Conservation (phyloP, 2,113 vertebrate genomes). For the Otus sunia region DNA sequence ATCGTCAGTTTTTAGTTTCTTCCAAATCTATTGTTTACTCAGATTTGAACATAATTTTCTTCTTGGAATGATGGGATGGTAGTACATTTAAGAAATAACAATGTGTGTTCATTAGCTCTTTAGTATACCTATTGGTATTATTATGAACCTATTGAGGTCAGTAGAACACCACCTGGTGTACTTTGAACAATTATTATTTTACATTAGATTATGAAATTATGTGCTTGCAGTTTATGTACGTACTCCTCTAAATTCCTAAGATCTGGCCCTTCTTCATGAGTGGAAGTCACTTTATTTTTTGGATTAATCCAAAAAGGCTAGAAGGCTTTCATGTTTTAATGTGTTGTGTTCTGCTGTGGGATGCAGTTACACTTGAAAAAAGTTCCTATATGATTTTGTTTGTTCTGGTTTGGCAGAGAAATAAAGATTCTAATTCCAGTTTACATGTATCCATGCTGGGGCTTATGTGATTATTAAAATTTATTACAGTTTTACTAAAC, state of each 20-base stretch:
- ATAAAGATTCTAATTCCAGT: neutral
- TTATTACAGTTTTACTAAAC: neutral
- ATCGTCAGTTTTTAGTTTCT: neutral
- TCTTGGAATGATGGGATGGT: neutral
- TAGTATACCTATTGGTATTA: slow-evolving; percentile 1
- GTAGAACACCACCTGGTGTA: neutral
- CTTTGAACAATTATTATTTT: neutral
- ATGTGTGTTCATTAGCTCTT: slow-evolving; percentile 19
- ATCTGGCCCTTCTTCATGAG: neutral
- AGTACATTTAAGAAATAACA: slow-evolving; percentile 10
- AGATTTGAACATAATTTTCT: slow-evolving; percentile 39
- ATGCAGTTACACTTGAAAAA: neutral
- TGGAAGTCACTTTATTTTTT: neutral
- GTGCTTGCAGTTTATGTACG: neutral
- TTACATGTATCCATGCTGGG: accelerated
- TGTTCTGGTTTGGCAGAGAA: neutral
- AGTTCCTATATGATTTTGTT: neutral
- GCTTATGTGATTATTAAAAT: neutral
- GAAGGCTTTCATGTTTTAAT: neutral
- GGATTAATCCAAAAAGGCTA: neutral
- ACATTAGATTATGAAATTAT: neutral
- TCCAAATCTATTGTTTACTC: neutral
- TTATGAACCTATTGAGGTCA: neutral
- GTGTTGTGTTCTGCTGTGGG: neutral
- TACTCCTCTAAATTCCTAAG: neutral